Evolutionary conservation across 2,888 invertebrate species (phyloP).

Genomic region (Saturnia pavonia): DNA sequence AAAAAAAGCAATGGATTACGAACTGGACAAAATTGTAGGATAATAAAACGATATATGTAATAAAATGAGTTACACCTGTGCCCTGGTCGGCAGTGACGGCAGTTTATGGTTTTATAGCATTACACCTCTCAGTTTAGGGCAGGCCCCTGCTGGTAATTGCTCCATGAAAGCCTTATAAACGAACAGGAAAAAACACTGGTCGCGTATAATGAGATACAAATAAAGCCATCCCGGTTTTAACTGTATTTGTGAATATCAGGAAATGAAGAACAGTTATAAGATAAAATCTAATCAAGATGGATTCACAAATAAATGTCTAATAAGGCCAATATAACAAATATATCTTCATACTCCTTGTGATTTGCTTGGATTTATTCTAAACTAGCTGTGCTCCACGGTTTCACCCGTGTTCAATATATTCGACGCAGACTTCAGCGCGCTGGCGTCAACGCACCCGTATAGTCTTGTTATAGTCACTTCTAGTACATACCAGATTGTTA

Average conservation of each 20-base stretch:
- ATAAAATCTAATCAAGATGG: neutral
- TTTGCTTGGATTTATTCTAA: neutral
- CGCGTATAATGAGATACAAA: conserved; percentile 56
- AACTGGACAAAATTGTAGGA: neutral
- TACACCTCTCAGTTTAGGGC: conserved; percentile 68
- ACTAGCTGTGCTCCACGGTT: neutral
- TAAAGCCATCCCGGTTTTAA: conserved; percentile 26
- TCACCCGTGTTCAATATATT: too few relatives aligned
- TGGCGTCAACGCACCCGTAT: too few relatives aligned
- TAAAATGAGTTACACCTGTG: conserved; percentile 63
- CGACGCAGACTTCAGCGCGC: too few relatives aligned
- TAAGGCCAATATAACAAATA: neutral
- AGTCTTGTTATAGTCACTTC: too few relatives aligned
- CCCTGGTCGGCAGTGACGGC: conserved; percentile 53
- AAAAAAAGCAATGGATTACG: conserved; percentile 29
- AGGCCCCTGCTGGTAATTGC: conserved; percentile 72
- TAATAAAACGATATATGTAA: conserved; percentile 23
- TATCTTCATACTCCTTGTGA: neutral
- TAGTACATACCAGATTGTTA: too few relatives aligned
- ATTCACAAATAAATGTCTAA: neutral
- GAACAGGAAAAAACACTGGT: conserved; percentile 51
- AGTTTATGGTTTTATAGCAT: conserved; percentile 77
- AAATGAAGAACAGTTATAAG: neutral
- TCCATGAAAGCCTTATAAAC: conserved; percentile 68
- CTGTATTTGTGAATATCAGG: conserved; percentile 13